Evolutionary conservation across 2,888 invertebrate species (phyloP).

Genomic region (Brachyptera risi): DNA sequence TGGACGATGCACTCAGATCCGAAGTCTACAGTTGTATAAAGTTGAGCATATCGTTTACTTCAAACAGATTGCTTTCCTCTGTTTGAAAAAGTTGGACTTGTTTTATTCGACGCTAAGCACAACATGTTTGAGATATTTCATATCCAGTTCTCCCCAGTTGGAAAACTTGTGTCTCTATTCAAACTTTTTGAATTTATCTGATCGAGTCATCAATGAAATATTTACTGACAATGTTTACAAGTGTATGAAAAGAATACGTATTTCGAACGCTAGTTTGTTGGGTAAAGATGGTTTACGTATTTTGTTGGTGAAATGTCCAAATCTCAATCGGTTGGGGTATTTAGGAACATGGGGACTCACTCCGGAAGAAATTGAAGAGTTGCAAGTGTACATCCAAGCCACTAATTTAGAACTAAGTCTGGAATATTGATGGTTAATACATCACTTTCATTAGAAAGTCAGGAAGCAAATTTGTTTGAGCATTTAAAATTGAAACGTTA

Average conservation of each 20-base stretch:
- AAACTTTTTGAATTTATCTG: slow-evolving; percentile 6
- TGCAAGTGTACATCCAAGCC: slow-evolving; percentile 60
- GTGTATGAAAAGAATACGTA: background rate
- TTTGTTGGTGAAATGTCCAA: slow-evolving; percentile 56
- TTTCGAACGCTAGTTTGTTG: slow-evolving; percentile 1
- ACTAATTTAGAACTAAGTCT: no score
- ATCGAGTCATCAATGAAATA: background rate
- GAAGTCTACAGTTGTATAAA: slow-evolving; percentile 62
- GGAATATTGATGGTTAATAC: no score
- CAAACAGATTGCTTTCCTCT: slow-evolving; percentile 55
- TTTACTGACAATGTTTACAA: background rate
- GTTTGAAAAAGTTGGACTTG: slow-evolving; percentile 61
- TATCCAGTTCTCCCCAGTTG: background rate
- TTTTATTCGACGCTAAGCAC: slow-evolving; percentile 59
- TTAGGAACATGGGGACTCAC: slow-evolving; percentile 64
- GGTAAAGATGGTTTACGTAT: background rate
- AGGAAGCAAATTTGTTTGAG: no score
- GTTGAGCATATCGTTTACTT: slow-evolving; percentile 57
- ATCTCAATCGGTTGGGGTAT: slow-evolving; percentile 60
- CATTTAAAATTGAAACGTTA: no score
- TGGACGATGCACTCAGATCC: slow-evolving; percentile 55
- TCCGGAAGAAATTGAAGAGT: slow-evolving; percentile 62
- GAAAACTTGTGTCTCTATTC: background rate
- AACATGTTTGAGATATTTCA: slow-evolving; percentile 51
- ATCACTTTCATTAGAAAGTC: no score